Base-by-base conservation (phyloP, 2,888 invertebrate species). In the Camptogramma bilineatum region DNA sequence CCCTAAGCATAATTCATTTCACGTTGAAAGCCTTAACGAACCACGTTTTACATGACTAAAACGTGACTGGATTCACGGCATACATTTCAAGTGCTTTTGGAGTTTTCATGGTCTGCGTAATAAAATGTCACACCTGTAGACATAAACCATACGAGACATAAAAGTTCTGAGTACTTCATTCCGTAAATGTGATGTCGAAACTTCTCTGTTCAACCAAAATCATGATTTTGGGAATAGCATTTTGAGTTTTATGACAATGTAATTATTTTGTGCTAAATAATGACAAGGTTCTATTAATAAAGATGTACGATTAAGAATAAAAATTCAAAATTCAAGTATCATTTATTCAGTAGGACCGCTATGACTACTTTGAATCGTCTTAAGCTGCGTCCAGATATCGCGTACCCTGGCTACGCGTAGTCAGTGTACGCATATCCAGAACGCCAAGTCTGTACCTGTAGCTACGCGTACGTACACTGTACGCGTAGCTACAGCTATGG, bases 1-100 rank as follows among this genome's bases (percentile, higher is more conserved):
- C 62, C 69, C 68, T 76, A 68, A 59, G 69, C 69, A 62, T 72
- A 69, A 73, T 76, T 73, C 59, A 72, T 74, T 77, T 76, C 68
- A 73, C 69, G 71, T 57, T 68, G 68, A 70, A 70, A 71, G 51
- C 75, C 64, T 66, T 76, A 74, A 78, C 73, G 74, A 77, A 75
- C 73, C 79, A 71, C 72, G 73, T 71, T 71, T 72, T 70, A 58
- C 68, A 63, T 65, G 64, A 71, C 64, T 70, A 63, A 63, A 64
- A 73, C 72, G 76, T 79, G 74, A 72, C 73, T 59, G 66, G 71
- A 55, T 71, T 68, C 51, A 31, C 28, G 4, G 28, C 7, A 21
- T 21, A 28, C 52, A n/a, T 10, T 28, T 47, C 16, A 55, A 60
- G 39, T 52, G 46, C 48, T 56, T 50, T 59, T 50, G 17, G 54